These are phyloP conservation scores for Dorcus hopei DNA, from an alignment of 2,888 invertebrate species.

Conservation along the genomic window DNA sequence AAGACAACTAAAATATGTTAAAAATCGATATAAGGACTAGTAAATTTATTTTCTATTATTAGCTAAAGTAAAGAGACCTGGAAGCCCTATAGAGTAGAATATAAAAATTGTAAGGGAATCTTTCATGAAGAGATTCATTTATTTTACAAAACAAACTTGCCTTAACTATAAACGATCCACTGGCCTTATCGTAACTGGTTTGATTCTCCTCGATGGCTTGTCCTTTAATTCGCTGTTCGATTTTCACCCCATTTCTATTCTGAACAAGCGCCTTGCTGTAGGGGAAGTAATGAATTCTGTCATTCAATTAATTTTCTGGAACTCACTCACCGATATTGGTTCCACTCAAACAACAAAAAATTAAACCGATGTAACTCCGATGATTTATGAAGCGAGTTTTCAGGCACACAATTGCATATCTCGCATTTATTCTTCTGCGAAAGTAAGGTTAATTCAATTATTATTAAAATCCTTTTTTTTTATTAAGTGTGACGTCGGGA, in stretches of 20 bases:
- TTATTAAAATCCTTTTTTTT: too few species aligned
- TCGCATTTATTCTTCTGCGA: neutral
- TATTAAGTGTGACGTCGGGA: too few species aligned
- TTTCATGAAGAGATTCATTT: too few species aligned
- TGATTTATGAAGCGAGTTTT: constrained; percentile 17
- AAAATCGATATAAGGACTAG: too few species aligned
- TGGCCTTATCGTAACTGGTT: too few species aligned
- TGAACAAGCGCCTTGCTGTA: constrained; percentile 30
- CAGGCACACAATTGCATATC: constrained; percentile 10
- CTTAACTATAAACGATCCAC: too few species aligned
- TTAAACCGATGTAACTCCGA: constrained; percentile 27
- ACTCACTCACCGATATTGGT: constrained; percentile 25
- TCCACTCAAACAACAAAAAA: constrained; percentile 27
- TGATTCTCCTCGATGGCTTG: too few species aligned
- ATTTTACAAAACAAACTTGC: too few species aligned
- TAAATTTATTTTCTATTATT: neutral
- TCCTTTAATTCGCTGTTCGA: constrained; percentile 14
- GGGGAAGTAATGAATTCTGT: constrained; percentile 1
- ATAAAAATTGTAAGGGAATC: too few species aligned
- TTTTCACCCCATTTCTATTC: constrained; percentile 31
- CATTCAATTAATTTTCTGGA: neutral
- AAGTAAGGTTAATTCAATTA: too few species aligned
- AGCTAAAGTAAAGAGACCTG: neutral
- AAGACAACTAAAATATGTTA: constrained; percentile 15
- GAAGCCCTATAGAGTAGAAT: neutral